phyloP scores from a whole-genome alignment of 1,140 invertebrate species.

The Protaetia brevitarsis region DNA sequence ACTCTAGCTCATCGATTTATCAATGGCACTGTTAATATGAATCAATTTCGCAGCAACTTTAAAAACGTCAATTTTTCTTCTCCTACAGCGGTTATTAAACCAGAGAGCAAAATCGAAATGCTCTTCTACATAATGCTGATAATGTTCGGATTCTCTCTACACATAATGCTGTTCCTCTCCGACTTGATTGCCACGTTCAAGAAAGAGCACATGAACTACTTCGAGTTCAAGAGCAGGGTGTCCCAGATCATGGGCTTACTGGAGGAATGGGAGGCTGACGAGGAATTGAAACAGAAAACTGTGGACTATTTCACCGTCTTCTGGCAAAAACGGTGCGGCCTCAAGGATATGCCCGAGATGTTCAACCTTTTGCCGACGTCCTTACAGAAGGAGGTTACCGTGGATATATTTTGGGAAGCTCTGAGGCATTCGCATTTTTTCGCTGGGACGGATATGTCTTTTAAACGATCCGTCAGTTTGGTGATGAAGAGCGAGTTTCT shows the following conservation, averaged over 20 bases:
- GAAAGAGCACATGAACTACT: conserved; percentile 2
- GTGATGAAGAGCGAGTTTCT: conserved; percentile 49
- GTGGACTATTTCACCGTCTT: conserved; percentile 9
- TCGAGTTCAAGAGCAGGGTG: background rate
- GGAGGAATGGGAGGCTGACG: conserved; percentile 12
- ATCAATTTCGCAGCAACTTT: no score
- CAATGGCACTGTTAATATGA: no score
- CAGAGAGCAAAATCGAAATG: background rate
- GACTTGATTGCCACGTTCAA: background rate
- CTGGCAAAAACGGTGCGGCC: conserved; percentile 11
- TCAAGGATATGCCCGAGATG: conserved; percentile 17
- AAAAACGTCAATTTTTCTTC: background rate
- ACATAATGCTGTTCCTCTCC: conserved; percentile 13
- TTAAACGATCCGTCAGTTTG: conserved; percentile 26
- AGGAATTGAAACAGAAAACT: conserved; percentile 11
- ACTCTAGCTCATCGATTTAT: no score
- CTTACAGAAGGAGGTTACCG: conserved; percentile 22
- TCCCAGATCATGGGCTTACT: background rate
- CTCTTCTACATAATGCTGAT: background rate
- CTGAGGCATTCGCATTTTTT: conserved; percentile 40
- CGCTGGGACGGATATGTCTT: conserved; percentile 3
- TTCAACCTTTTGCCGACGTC: conserved; percentile 18
- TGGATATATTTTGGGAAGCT: conserved; percentile 28
- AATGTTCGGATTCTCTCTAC: background rate
- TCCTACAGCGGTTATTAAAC: background rate